Conservation (phyloP, 2,113 vertebrate species). For the cattle (Bos taurus) region DNA sequence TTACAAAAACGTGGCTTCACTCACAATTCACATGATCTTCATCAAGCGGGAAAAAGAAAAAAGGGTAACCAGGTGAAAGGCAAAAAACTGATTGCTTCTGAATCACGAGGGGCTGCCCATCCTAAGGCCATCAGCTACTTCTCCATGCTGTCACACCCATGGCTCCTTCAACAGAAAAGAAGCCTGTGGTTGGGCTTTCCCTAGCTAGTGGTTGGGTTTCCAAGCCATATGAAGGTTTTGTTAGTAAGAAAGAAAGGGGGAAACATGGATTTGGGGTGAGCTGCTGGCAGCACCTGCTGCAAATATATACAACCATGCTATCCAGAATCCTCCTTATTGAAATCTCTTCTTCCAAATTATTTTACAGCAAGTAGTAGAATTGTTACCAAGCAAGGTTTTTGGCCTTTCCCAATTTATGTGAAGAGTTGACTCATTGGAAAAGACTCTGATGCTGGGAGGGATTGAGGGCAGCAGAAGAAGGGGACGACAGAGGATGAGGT, state of each 20-base stretch:
- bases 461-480: too few species aligned
- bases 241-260: not conserved
- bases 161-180: not conserved
- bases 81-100: not conserved
- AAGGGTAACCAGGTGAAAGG: not conserved
- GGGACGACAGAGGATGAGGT: too few species aligned
- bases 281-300: not conserved
- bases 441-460: too few species aligned
- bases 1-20: not conserved
- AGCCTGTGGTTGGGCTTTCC: not conserved
- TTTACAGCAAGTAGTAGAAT: not conserved
- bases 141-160: rapidly evolving
- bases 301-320: not conserved
- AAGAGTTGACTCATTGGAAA: too few species aligned
- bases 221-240: too few species aligned
- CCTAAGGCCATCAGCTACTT: not conserved
- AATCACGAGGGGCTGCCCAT: too few species aligned
- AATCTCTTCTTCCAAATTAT: not conserved
- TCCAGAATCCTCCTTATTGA: too few species aligned
- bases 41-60: not conserved
- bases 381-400: not conserved
- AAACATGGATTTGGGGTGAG: rapidly evolving
- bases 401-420: not conserved
- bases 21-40: not conserved
- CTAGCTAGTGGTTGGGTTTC: too few species aligned